Evolutionary conservation across 2,888 invertebrate species (phyloP).

Genomic region (Dysmachus trigonus): DNA sequence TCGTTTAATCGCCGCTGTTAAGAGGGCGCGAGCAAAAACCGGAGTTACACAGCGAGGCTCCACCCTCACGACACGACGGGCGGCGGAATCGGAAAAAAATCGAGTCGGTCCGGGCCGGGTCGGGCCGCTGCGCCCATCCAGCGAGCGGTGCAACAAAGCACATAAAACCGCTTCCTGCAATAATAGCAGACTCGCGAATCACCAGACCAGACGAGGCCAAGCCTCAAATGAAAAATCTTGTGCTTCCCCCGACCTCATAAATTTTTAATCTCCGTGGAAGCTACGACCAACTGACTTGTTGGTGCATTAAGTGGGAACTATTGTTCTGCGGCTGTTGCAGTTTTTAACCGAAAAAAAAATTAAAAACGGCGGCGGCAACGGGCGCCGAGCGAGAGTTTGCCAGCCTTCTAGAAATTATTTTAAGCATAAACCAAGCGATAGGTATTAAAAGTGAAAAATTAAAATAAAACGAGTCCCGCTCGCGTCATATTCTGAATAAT

Average conservation of each 20-base stretch:
- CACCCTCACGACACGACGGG: conserved; percentile 10
- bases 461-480: conserved; percentile 24
- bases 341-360: conserved; percentile 29
- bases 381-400: not conserved
- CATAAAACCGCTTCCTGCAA: conserved; percentile 39
- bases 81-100: conserved; percentile 5
- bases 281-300: not conserved
- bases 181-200: conserved; percentile 23
- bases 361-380: not conserved
- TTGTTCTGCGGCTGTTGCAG: conserved; percentile 32
- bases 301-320: conserved; percentile 33
- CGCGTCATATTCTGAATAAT: conserved; percentile 39
- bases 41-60: not conserved
- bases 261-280: conserved; percentile 41
- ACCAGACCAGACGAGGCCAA: conserved; percentile 41
- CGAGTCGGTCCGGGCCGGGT: not conserved
- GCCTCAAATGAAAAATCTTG: conserved; percentile 41
- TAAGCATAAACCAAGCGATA: conserved; percentile 34
- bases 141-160: conserved; percentile 19
- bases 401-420: conserved; percentile 26
- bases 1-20: conserved; percentile 3
- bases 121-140: not conserved
- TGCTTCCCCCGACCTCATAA: conserved; percentile 35
- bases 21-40: not conserved
- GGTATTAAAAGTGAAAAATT: conserved; percentile 34